Evolutionary conservation across 2,113 vertebrate genomes (phyloP).

Genomic region (Ellobius talpinus): DNA sequence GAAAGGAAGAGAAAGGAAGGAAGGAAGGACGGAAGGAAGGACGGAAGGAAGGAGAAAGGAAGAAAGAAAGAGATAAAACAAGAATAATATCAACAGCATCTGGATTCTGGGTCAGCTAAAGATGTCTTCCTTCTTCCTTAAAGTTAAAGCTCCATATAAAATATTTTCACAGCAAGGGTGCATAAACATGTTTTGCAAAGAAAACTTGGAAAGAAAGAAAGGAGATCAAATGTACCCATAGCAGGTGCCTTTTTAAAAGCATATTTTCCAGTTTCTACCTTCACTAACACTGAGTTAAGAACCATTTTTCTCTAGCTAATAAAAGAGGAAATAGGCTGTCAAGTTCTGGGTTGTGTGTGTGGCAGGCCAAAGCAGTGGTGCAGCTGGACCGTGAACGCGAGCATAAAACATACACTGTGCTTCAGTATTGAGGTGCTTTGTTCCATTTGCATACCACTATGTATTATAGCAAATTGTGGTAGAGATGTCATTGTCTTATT

Average conservation of each 20-base stretch:
- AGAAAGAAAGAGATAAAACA: background rate
- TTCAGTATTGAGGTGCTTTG: background rate
- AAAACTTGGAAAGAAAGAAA: background rate
- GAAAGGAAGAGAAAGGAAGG: background rate
- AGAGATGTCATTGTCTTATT: background rate
- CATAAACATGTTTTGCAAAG: background rate
- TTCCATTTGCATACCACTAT: background rate
- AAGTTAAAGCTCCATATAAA: background rate
- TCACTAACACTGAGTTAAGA: background rate
- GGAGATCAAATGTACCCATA: background rate
- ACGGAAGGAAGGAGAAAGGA: background rate
- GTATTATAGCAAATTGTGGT: background rate
- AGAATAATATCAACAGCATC: background rate
- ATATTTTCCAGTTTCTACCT: background rate
- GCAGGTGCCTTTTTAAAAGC: background rate
- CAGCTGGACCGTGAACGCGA: background rate
- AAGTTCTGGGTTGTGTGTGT: background rate
- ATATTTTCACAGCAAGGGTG: background rate
- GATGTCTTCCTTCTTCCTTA: background rate
- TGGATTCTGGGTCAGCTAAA: background rate
- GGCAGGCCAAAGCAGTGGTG: background rate
- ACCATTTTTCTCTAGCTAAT: background rate
- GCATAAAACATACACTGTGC: background rate
- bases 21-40: background rate
- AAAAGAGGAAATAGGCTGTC: background rate